Percentiles rank a stretch among this genome's conserved stretches.
These are phyloP conservation scores for Gastracanthus pulcherrimus DNA, from an alignment of 2,888 invertebrate species.

Conservation along the genomic window DNA sequence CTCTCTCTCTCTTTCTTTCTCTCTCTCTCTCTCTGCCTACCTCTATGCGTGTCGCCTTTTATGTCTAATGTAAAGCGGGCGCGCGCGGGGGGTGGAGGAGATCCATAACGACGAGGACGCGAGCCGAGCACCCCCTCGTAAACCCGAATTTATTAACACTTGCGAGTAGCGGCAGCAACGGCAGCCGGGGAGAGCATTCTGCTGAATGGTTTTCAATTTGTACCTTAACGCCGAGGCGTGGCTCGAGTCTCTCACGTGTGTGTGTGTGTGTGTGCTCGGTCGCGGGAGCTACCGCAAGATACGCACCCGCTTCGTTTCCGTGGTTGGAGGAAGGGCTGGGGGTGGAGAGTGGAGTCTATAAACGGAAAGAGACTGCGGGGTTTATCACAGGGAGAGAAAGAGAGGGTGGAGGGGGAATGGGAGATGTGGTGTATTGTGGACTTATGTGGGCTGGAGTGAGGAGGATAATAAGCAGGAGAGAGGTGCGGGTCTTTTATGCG, in stretches of 20 bases:
- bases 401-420: slow-evolving; percentile 58
- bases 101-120: slow-evolving; percentile 68
- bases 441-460: neutral
- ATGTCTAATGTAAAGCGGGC: slow-evolving; percentile 63
- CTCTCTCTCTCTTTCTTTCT: no score
- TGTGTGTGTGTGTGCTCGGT: no score
- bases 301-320: slow-evolving; percentile 27
- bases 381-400: slow-evolving; percentile 59
- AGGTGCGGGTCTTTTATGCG: neutral
- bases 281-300: neutral
- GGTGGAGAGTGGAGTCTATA: slow-evolving; percentile 25
- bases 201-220: slow-evolving; percentile 78
- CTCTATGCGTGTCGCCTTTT: slow-evolving; percentile 59
- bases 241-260: slow-evolving; percentile 1
- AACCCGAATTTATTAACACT: slow-evolving; percentile 78
- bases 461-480: slow-evolving; percentile 11
- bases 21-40: no score
- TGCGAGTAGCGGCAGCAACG: slow-evolving; percentile 64
- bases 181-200: slow-evolving; percentile 70
- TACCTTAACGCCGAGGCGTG: slow-evolving; percentile 67
- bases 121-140: slow-evolving; percentile 73
- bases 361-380: slow-evolving; percentile 49
- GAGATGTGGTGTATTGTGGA: slow-evolving; percentile 52
- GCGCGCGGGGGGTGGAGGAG: slow-evolving; percentile 55
- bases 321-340: neutral